phyloP scores from a whole-genome alignment of 2,797 vertebrate species.

The Steatocranus sp. region DNA sequence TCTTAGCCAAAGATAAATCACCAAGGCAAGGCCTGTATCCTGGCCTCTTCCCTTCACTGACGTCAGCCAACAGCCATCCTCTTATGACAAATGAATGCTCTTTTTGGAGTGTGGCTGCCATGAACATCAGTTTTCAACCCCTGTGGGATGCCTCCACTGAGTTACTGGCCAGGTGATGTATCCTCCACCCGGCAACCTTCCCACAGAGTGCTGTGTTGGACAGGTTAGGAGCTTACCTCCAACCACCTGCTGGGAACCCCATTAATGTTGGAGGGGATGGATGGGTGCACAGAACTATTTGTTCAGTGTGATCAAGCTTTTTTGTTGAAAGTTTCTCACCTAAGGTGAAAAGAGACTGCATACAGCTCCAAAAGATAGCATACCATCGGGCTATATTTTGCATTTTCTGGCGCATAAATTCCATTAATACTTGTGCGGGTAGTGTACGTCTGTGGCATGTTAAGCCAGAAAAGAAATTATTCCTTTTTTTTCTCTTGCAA shows the following conservation, averaged over 20 bases:
- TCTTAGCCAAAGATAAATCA: constrained; percentile 52
- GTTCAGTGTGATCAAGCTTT: background rate
- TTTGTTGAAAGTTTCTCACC: background rate
- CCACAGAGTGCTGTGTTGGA: constrained; percentile 13
- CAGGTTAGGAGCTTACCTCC: constrained; percentile 26
- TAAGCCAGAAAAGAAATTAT: background rate
- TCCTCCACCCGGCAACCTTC: constrained; percentile 39
- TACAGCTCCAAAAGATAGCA: background rate
- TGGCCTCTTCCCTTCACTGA: constrained; percentile 16
- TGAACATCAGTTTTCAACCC: constrained; percentile 57
- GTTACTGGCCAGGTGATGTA: constrained; percentile 48
- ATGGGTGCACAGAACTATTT: background rate
- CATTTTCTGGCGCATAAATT: background rate
- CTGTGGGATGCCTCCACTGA: constrained; percentile 46
- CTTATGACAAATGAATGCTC: constrained; percentile 60
- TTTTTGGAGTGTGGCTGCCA: constrained; percentile 37
- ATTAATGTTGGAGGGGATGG: constrained; percentile 12
- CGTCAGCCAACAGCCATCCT: constrained; percentile 42
- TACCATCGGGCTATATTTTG: background rate
- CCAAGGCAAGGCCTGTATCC: background rate
- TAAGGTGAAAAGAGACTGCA: background rate
- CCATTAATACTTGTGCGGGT: background rate
- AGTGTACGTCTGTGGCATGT: background rate
- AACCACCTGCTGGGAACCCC: constrained; percentile 8
- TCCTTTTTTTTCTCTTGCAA: background rate